phyloP scores from a whole-genome alignment of 2,113 vertebrate genomes.

The Gobius niger region DNA sequence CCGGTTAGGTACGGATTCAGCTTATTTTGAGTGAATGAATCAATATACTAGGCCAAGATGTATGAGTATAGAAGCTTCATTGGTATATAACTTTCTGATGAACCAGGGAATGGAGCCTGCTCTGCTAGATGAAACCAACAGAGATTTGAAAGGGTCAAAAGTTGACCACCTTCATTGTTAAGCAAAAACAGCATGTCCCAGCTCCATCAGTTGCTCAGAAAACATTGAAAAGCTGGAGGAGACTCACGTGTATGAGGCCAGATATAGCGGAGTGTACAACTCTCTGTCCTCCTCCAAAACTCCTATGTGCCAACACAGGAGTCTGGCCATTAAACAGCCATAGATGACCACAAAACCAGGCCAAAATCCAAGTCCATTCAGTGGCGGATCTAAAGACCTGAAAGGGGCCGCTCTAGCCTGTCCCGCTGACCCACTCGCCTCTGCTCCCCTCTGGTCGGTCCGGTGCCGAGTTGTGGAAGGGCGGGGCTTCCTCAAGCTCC shows the following conservation, averaged over 20 bases:
- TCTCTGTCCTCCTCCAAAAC: slow-evolving; percentile 73
- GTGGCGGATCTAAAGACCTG: neutral
- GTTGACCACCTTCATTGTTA: neutral
- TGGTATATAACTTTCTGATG: no score
- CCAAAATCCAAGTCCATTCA: slow-evolving; percentile 1
- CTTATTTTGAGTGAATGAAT: neutral
- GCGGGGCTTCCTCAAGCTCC: slow-evolving; percentile 32
- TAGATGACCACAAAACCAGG: slow-evolving; percentile 5
- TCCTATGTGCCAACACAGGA: slow-evolving; percentile 77
- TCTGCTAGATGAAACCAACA: no score
- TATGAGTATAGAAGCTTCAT: no score
- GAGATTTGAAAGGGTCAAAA: neutral
- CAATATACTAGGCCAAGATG: neutral
- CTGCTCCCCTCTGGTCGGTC: neutral
- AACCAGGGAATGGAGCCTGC: no score
- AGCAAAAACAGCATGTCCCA: neutral
- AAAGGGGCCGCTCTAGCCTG: neutral
- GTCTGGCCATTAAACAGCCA: slow-evolving; percentile 59
- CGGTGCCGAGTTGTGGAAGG: neutral
- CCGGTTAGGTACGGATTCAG: no score
- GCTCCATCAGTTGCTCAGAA: neutral
- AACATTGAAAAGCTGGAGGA: neutral
- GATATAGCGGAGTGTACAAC: slow-evolving; percentile 66
- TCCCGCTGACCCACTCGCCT: neutral
- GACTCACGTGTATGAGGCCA: slow-evolving; percentile 75